A percentile compares a stretch with the other conserved stretches of the same genome.
Conservation (phyloP, 2,797 vertebrate genomes). For the Phalanger gymnotis region DNA sequence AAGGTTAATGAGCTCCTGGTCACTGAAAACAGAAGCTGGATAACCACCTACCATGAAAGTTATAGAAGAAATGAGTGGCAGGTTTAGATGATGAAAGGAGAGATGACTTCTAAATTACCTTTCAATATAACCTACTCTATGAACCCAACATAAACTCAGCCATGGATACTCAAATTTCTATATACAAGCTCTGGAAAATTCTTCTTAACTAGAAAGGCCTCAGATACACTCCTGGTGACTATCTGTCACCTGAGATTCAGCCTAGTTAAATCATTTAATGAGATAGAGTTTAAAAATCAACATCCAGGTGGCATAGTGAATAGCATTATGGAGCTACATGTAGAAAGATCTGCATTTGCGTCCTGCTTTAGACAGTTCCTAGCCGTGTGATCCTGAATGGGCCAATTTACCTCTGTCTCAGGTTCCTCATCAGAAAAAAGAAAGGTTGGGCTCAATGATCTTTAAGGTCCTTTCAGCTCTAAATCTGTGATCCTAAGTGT, state of each 20-base stretch:
- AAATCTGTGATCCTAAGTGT: not conserved
- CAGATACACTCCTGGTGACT: not conserved
- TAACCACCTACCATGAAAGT: not conserved
- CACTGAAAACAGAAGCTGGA: not conserved
- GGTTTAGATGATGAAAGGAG: not conserved
- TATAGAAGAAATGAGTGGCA: not conserved
- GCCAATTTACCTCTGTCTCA: not conserved
- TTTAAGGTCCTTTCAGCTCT: not conserved
- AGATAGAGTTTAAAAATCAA: not conserved
- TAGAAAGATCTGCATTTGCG: not conserved
- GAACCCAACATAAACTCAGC: not conserved
- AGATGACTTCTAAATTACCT: not conserved
- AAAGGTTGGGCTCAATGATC: not conserved
- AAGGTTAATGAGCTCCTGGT: not conserved
- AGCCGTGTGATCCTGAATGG: not conserved
- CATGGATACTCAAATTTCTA: not conserved
- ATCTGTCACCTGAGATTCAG: not conserved
- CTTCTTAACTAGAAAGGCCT: not conserved
- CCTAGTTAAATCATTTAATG: not conserved
- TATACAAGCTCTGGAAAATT: not conserved
- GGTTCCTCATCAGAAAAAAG: not conserved
- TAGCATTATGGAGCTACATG: not conserved
- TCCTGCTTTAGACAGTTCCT: not conserved
- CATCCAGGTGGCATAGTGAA: not conserved
- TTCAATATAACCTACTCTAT: not conserved